Base-by-base conservation (phyloP, 2,888 invertebrate species). In the Malthinus flaveolus region DNA sequence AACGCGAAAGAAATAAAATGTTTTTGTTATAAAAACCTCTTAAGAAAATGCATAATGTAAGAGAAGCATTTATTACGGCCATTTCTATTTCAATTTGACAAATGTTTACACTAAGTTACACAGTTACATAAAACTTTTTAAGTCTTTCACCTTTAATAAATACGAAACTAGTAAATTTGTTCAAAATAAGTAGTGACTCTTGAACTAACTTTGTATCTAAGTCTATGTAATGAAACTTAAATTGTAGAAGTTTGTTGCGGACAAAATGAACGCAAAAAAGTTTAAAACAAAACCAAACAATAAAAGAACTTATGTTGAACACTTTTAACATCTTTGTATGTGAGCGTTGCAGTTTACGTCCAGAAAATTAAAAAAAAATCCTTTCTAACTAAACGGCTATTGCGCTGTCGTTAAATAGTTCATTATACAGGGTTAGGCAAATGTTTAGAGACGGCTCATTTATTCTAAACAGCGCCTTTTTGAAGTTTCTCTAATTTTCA, bases 291-390 rank as follows among this genome's bases (percentile, higher is more conserved):
- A 32, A 23, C 35, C 34, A 33, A 12, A 37, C 48, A 55, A 55
- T 55, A 55, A 55, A 55, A 55, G 55, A 48, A 44, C 47, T 55
- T 55, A 53, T 49, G 55, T 47, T 48, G 48, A 54, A 54, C 54
- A 48, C 48, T 47, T 39, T 47, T 32, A 54, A 46, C 46, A 46
- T 46, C 39, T 42, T 42, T 42, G 39, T 54, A 35, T 54, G 55
- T 36, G 53, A 48, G 34, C 48, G 32, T 37, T 10, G 48, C 55
- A 55, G 48, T 55, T 55, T 55, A 37, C 42, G 32, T 33, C 42
- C 23, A 36, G 48, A 54, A 52, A 60, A 42, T 36, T 56, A 37
- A 23, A 45, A 56, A 37, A 23, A 45, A 56, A 60, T 45, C 49
- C 51, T 23, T 23, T 3, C 2, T 23, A n/a, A 23, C 23, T 23